Base-by-base conservation (phyloP, 2,888 invertebrate species). In the Meteorus cinctellus region DNA sequence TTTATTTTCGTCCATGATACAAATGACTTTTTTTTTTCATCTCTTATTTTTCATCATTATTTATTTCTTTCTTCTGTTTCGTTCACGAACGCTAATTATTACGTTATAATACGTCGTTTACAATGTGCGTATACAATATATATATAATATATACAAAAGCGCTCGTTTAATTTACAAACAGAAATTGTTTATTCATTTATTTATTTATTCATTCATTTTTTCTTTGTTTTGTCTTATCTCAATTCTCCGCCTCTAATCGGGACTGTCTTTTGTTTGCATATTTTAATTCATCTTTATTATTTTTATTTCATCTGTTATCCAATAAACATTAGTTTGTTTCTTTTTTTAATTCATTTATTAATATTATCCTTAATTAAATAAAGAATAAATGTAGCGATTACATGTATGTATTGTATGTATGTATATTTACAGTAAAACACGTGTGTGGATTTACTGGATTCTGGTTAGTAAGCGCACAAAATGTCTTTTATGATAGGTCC, bases 61-160 rank as follows among this genome's bases (percentile, higher is more conserved):
- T 19, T 45, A 4, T 63, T 74, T n/a, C 69, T 71, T 59, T 41
- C 73, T 67, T 72, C 71, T 78, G 73, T 72, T 67, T 77, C 69
- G 75, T 75, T 76, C 74, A 86, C 84, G 82, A 81, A 72, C 72
- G 45, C 68, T 72, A 72, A 72, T 62, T 48, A 62, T 69, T 68
- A 60, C 31, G 45, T 48, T 31, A 69, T 73, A 67, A 72, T 68
- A 72, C 62, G 72, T 72, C 63, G 68, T 76, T 55, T 86, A 87
- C 84, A 86, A 86, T 86, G 86, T 87, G 86, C 85, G 87, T 87
- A 86, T 87, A 88, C 85, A 87, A 86, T 88, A 86, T 86, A 85
- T 83, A 85, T 87, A 88, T 85, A 88, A 86, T 87, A 85, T 83
- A 85, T 87, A 88, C 85, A 88, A 87, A 87, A 86, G 86, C 86